These are phyloP conservation scores for Sorex araneus DNA, from an alignment of 2,113 vertebrate species.

Conservation along the genomic window DNA sequence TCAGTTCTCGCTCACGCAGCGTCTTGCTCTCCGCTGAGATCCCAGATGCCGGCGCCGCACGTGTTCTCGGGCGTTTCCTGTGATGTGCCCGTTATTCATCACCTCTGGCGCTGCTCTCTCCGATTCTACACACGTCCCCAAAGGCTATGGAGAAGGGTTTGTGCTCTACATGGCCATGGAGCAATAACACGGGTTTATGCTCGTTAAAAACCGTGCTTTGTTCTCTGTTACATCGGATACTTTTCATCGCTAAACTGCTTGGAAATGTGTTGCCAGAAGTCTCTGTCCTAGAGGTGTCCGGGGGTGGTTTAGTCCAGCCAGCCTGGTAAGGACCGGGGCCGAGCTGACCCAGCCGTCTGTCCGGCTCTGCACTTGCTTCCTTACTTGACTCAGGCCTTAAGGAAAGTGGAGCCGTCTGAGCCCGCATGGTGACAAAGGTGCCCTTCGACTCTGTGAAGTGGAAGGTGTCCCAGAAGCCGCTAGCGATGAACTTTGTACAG, in stretches of 20 bases:
- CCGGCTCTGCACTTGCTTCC: background rate
- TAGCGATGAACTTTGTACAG: background rate
- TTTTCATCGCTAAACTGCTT: background rate
- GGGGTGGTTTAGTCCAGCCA: too few relatives aligned
- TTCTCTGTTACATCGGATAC: slow-evolving; percentile 5
- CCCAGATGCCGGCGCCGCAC: slow-evolving; percentile 6
- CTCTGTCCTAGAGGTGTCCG: too few relatives aligned
- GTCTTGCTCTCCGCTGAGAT: background rate
- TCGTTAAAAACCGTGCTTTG: slow-evolving; percentile 16
- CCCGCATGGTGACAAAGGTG: slow-evolving; percentile 41
- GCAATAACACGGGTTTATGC: background rate
- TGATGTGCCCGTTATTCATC: background rate
- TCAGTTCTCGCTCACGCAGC: background rate
- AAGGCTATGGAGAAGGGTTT: background rate
- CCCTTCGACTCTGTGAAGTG: slow-evolving; percentile 4
- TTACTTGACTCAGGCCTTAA: background rate
- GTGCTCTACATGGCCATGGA: background rate
- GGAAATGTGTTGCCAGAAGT: too few relatives aligned
- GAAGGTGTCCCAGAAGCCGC: slow-evolving; percentile 28
- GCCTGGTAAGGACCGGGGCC: too few relatives aligned
- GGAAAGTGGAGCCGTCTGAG: background rate
- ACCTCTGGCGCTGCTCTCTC: background rate
- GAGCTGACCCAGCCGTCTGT: too few relatives aligned
- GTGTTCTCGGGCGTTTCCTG: background rate
- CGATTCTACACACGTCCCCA: background rate